Conservation (phyloP, 2,113 vertebrate genomes). For the Hydropotes inermis region DNA sequence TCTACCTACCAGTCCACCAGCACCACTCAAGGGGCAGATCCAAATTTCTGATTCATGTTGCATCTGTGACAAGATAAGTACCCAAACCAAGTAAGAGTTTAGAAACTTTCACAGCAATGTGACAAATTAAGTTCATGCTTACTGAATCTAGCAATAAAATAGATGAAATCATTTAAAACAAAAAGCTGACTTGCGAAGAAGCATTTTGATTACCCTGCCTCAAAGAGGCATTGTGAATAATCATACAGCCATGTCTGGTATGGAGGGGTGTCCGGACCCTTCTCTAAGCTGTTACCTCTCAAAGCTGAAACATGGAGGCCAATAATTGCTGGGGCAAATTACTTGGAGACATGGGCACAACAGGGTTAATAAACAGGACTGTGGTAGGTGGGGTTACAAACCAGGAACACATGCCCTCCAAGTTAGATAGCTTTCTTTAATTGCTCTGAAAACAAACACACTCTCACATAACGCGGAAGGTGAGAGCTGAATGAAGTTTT, state of each 20-base stretch:
- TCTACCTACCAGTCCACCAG: background rate
- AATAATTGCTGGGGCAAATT: background rate
- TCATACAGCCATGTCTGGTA: background rate
- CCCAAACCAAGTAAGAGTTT: background rate
- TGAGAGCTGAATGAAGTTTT: slow-evolving; percentile 69
- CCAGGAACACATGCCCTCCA: slow-evolving; percentile 45
- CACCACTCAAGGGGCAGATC: background rate
- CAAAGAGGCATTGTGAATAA: background rate
- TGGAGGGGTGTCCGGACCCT: rapidly evolving
- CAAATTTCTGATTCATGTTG: background rate
- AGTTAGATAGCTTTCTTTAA: slow-evolving; percentile 56
- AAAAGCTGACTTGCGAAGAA: background rate
- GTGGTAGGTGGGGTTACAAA: slow-evolving; percentile 58
- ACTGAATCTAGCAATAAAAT: background rate
- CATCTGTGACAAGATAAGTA: background rate
- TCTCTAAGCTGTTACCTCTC: background rate
- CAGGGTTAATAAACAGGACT: slow-evolving; percentile 56
- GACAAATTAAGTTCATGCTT: background rate
- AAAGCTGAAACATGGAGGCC: background rate
- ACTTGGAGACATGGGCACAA: background rate
- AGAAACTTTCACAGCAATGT: background rate
- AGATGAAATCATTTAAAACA: background rate
- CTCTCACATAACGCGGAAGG: slow-evolving; percentile 63
- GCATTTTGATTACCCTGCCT: background rate
- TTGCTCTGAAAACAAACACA: slow-evolving; percentile 46